phyloP scores from a whole-genome alignment of 2,888 invertebrate genomes.

The Meteorus cinctellus region DNA sequence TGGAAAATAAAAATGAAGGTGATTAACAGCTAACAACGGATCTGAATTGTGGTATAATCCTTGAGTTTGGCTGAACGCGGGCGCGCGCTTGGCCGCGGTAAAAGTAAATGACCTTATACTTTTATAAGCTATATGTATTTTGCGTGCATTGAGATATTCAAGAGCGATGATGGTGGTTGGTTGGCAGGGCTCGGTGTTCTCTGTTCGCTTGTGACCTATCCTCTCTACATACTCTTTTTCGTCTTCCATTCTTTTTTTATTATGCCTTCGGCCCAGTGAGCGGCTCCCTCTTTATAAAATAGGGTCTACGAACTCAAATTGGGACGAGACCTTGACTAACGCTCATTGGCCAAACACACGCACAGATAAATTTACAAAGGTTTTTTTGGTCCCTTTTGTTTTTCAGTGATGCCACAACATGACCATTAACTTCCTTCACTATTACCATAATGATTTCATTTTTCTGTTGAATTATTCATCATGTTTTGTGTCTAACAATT shows the following conservation, averaged over 20 bases:
- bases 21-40: conserved; percentile 14
- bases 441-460: not conserved
- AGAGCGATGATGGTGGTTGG: conserved; percentile 20
- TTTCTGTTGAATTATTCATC: too few species aligned
- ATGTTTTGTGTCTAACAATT: too few species aligned
- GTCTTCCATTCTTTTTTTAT: conserved; percentile 7
- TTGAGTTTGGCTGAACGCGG: conserved; percentile 56
- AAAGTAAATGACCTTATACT: conserved; percentile 70
- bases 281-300: not conserved
- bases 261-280: not conserved
- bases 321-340: conserved; percentile 66
- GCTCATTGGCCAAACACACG: conserved; percentile 46
- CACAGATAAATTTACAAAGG: conserved; percentile 10
- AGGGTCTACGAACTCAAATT: conserved; percentile 68
- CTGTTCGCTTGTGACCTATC: conserved; percentile 57
- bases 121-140: conserved; percentile 37
- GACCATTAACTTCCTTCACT: not conserved
- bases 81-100: conserved; percentile 50
- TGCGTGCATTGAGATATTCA: conserved; percentile 27
- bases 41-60: conserved; percentile 48
- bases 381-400: not conserved
- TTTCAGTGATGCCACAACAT: conserved; percentile 11
- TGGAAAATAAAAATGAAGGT: conserved; percentile 34
- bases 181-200: conserved; percentile 25
- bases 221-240: conserved; percentile 34